These are phyloP conservation scores for Myioborus miniatus DNA, from an alignment of 2,797 vertebrate genomes.

Conservation along the genomic window DNA sequence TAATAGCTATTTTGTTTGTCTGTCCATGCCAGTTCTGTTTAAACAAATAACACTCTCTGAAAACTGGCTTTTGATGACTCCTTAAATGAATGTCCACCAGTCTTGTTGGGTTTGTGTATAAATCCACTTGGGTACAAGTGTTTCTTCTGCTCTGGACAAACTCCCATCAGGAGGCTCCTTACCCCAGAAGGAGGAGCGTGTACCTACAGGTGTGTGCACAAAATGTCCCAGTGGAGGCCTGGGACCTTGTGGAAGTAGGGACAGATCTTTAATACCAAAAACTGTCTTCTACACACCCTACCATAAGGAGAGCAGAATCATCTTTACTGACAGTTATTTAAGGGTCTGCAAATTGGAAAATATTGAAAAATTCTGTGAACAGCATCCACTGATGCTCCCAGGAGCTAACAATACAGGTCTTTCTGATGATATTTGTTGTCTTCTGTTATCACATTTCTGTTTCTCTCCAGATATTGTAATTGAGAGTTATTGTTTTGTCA, in stretches of 20 bases:
- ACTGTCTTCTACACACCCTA: neutral
- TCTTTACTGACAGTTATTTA: neutral
- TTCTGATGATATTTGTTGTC: neutral
- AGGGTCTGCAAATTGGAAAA: neutral
- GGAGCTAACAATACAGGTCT: neutral
- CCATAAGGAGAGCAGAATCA: neutral
- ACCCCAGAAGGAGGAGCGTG: neutral
- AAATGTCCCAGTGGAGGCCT: neutral
- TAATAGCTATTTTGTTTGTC: neutral
- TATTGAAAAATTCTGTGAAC: neutral
- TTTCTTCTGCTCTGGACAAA: neutral
- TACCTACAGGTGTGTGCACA: neutral
- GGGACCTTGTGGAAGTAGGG: neutral
- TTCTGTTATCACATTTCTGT: neutral
- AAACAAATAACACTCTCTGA: neutral
- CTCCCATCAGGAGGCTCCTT: neutral
- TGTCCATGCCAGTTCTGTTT: neutral
- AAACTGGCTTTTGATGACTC: neutral
- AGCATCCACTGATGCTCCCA: neutral
- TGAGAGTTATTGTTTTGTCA: slow-evolving; percentile 51
- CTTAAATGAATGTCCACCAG: neutral
- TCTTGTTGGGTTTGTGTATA: neutral
- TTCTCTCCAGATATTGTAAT: neutral
- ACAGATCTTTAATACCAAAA: neutral
- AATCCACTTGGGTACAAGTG: neutral